Evolutionary conservation across 2,113 vertebrate genomes (phyloP), one percentile per base, ranked within the genome.

Genomic region (Petromus typicus): DNA sequence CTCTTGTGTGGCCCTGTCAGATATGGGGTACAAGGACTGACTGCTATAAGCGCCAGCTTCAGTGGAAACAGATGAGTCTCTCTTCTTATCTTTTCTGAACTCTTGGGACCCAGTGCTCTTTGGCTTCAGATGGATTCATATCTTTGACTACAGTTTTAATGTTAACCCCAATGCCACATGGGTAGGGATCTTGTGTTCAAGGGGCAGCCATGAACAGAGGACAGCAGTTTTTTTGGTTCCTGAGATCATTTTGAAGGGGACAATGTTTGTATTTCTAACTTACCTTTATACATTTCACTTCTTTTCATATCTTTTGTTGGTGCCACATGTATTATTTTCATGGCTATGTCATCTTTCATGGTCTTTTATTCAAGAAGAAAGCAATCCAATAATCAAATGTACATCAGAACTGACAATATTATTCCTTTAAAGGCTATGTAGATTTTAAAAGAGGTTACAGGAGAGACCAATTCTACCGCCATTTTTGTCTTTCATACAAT

Each of bases 81-180:
- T 75, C 94, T 78, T 93, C 69, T 94, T 86, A 89, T 97, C 92
- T 94, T 96, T 93, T 85, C 90, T 93, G 90, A 93, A 83, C 92
- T 92, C 90, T 81, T 86, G 88, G 81, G 93, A 85, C 81, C 90
- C 95, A 91, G 87, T 78, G 82, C 81, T 94, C 76, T 80, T 93
- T 93, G 93, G 92, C 84, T 95, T 93, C 89, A 89, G 82, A 85
- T 25, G 32, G n/a, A 88, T 95, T 85, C 82, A 30, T 90, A 40
- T 95, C 45, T 93, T 93, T 96, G 86, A 94, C 93, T 95, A 93
- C 57, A 75, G 88, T 97, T 92, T 94, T 95, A 71, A 95, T 96
- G 90, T 95, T 94, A 95, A 95, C 27, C 85, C 45, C 82, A 96
- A 7, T 63, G 85, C 90, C 85, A 86, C 75, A 90, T 79, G 94